These are phyloP conservation scores for Antidorcas marsupialis DNA, from an alignment of 2,113 vertebrate species.

Conservation along the genomic window DNA sequence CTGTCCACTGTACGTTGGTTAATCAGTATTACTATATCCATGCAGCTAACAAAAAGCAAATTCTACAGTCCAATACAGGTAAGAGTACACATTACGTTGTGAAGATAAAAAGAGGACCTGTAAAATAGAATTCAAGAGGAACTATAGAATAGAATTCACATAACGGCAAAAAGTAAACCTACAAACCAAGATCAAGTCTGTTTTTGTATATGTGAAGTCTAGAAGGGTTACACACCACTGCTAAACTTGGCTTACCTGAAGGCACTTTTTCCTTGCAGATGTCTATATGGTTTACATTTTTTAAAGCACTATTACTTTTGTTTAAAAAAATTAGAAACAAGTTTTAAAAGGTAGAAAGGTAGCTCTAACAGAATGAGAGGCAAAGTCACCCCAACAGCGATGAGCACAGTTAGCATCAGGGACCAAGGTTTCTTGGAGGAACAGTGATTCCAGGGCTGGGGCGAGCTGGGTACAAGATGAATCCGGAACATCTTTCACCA, in stretches of 20 bases:
- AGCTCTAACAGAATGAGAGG: background rate
- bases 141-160: background rate
- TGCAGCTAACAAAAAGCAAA: background rate
- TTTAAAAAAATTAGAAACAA: background rate
- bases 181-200: background rate
- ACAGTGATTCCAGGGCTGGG: background rate
- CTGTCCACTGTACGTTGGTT: background rate
- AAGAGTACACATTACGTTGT: background rate
- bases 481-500: background rate
- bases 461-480: background rate
- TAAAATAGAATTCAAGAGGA: background rate
- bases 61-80: background rate
- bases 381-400: background rate
- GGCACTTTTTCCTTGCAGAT: background rate
- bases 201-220: background rate
- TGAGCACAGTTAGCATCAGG: background rate
- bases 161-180: background rate
- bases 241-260: background rate
- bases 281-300: background rate
- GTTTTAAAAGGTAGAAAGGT: background rate
- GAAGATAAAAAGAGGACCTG: background rate
- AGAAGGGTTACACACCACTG: background rate
- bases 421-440: background rate
- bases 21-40: background rate
- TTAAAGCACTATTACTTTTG: background rate